phyloP scores from a whole-genome alignment of 2,888 invertebrate species.

The Lycaena phlaeas region DNA sequence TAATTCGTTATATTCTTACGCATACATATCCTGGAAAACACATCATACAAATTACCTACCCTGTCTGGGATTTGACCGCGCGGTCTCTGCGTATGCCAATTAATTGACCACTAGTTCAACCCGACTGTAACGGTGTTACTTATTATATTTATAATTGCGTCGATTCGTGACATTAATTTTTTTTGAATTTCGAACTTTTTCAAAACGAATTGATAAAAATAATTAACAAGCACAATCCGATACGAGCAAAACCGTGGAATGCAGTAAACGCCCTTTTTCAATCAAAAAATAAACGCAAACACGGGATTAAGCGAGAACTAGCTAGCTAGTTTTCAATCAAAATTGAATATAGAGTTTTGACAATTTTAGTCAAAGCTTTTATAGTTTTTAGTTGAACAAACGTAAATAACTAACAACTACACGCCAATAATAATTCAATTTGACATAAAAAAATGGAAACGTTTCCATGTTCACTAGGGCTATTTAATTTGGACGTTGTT shows the following conservation, averaged over 20 bases:
- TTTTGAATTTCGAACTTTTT: too few species aligned
- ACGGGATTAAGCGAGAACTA: slow-evolving; percentile 10
- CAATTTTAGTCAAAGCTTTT: slow-evolving; percentile 10
- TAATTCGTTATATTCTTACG: too few species aligned
- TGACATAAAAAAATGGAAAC: neutral
- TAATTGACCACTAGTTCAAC: too few species aligned
- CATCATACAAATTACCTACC: too few species aligned
- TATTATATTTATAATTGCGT: too few species aligned
- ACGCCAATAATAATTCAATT: slow-evolving; percentile 9
- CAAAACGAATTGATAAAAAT: neutral
- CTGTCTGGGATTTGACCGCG: too few species aligned
- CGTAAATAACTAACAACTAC: slow-evolving; percentile 9
- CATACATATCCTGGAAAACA: too few species aligned
- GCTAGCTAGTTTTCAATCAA: slow-evolving; percentile 12
- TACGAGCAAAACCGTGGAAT: slow-evolving; percentile 4
- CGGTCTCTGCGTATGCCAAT: too few species aligned
- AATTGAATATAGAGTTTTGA: slow-evolving; percentile 12
- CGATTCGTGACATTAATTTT: too few species aligned
- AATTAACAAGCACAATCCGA: slow-evolving; percentile 5
- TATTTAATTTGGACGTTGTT: slow-evolving; percentile 44
- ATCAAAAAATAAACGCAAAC: slow-evolving; percentile 12
- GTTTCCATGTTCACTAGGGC: slow-evolving; percentile 10
- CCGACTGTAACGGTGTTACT: too few species aligned
- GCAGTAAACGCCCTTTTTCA: slow-evolving; percentile 10
- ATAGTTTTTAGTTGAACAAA: slow-evolving; percentile 8